Evolutionary conservation across 2,113 vertebrate genomes (phyloP).

Genomic region (Lasiurus cinereus): DNA sequence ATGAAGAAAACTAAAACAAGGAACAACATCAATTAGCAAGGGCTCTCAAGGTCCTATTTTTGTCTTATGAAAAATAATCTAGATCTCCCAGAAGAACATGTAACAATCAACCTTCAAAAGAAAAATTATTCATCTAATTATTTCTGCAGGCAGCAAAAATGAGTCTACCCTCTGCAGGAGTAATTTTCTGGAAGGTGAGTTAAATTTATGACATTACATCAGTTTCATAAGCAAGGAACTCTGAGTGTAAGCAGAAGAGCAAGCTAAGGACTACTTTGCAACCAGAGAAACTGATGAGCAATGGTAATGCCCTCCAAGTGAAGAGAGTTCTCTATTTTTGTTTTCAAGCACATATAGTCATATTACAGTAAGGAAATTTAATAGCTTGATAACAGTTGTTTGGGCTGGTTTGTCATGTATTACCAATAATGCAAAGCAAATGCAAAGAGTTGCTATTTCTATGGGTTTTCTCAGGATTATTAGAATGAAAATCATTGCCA

Average conservation of each 20-base stretch:
- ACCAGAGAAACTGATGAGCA: conserved; percentile 59
- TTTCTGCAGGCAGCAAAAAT: conserved; percentile 72
- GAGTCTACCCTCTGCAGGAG: conserved; percentile 75
- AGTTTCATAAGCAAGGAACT: conserved; percentile 70
- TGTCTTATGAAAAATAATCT: conserved; percentile 63
- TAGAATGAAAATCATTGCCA: conserved; percentile 68
- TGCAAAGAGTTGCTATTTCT: conserved; percentile 73
- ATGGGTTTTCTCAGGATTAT: conserved; percentile 69
- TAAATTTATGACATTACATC: conserved; percentile 77
- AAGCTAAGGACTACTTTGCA: conserved; percentile 61
- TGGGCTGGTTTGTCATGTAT: conserved; percentile 50
- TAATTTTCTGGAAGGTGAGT: conserved; percentile 76
- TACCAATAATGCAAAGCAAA: conserved; percentile 75
- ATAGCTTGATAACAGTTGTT: conserved; percentile 72
- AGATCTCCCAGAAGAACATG: conserved; percentile 73
- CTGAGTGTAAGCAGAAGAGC: conserved; percentile 76
- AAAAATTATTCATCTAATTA: conserved; percentile 68
- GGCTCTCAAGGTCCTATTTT: conserved; percentile 36
- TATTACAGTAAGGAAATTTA: conserved; percentile 78
- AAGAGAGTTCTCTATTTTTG: conserved; percentile 68
- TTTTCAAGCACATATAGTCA: conserved; percentile 52
- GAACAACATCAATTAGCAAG: conserved; percentile 19
- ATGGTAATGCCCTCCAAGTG: conserved; percentile 46
- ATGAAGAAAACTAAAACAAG: conserved; percentile 56
- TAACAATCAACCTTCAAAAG: conserved; percentile 55